A percentile compares a stretch with the other conserved stretches of the same genome.
These are phyloP conservation scores for Chrysopa pallens DNA, from an alignment of 1,140 invertebrate species.

Conservation along the genomic window DNA sequence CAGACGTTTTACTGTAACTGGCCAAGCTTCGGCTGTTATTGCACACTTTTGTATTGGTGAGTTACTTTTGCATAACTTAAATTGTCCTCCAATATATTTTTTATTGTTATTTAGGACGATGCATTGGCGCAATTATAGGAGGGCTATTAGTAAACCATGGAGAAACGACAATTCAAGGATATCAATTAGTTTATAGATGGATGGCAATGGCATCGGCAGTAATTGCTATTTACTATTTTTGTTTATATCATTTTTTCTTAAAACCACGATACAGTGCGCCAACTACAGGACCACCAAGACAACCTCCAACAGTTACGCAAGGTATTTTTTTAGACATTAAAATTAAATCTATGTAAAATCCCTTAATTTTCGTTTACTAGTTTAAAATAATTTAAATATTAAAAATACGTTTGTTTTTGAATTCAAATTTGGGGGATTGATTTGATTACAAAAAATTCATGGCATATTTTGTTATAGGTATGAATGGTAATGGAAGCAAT, in stretches of 20 bases:
- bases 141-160: slow-evolving; percentile 4
- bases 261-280: slow-evolving; percentile 48
- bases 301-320: slow-evolving; percentile 26
- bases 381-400: neutral
- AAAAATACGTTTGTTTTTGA: too few relatives aligned
- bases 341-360: slow-evolving; percentile 14
- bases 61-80: slow-evolving; percentile 6
- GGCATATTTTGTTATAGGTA: slow-evolving; percentile 26
- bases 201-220: slow-evolving; percentile 42
- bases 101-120: slow-evolving; percentile 32
- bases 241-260: slow-evolving; percentile 47
- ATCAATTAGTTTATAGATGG: slow-evolving; percentile 29
- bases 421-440: too few relatives aligned
- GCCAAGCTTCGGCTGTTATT: slow-evolving; percentile 63
- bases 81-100: too few relatives aligned
- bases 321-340: slow-evolving; percentile 17
- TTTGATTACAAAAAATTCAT: too few relatives aligned
- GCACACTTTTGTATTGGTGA: slow-evolving; percentile 65
- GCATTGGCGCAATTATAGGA: slow-evolving; percentile 34
- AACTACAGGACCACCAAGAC: slow-evolving; percentile 28
- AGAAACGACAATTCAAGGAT: too few relatives aligned
- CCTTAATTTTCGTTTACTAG: neutral
- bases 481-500: slow-evolving; percentile 38
- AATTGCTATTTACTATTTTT: slow-evolving; percentile 42
- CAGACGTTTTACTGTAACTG: slow-evolving; percentile 57